phyloP scores from a whole-genome alignment of 1,140 invertebrate species.

The Ectropis grisescens region DNA sequence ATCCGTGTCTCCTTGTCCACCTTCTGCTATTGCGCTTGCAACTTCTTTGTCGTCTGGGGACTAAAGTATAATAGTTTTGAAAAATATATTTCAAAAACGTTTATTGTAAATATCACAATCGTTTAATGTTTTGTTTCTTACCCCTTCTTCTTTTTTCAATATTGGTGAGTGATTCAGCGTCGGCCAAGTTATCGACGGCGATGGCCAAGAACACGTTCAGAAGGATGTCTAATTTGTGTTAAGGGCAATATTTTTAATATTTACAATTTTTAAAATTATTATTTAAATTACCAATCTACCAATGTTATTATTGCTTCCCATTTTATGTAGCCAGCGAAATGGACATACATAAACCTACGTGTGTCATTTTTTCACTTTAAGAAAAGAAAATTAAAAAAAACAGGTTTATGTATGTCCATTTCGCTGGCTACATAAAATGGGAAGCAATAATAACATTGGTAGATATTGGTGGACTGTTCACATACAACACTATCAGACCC shows the following conservation, averaged over 20 bases:
- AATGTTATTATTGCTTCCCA: too few species aligned
- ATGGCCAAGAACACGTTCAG: conserved; percentile 99
- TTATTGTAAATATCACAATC: too few species aligned
- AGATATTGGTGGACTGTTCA: too few species aligned
- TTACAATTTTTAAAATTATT: not conserved
- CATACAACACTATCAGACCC: too few species aligned
- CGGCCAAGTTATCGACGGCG: conserved; percentile 99
- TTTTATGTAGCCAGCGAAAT: too few species aligned
- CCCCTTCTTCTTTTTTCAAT: conserved; percentile 91
- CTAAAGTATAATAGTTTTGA: conserved; percentile 15
- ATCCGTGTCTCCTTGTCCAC: conserved; percentile 70
- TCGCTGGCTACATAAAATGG: too few species aligned
- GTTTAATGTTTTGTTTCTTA: conserved; percentile 14
- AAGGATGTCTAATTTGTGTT: conserved; percentile 84
- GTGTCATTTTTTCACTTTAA: too few species aligned
- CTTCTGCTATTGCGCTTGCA: conserved; percentile 35
- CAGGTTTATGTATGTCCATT: too few species aligned
- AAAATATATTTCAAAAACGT: too few species aligned
- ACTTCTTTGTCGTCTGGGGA: conserved; percentile 49
- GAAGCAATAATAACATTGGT: too few species aligned
- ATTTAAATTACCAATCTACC: not conserved
- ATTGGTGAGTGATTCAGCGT: conserved; percentile 90
- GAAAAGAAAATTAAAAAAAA: too few species aligned
- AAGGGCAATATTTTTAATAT: conserved; percentile 8
- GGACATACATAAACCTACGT: too few species aligned